Evolutionary conservation across 1,140 invertebrate species (phyloP), one percentile per base, ranked within the genome.

Genomic region (Bradynema listronoti): DNA sequence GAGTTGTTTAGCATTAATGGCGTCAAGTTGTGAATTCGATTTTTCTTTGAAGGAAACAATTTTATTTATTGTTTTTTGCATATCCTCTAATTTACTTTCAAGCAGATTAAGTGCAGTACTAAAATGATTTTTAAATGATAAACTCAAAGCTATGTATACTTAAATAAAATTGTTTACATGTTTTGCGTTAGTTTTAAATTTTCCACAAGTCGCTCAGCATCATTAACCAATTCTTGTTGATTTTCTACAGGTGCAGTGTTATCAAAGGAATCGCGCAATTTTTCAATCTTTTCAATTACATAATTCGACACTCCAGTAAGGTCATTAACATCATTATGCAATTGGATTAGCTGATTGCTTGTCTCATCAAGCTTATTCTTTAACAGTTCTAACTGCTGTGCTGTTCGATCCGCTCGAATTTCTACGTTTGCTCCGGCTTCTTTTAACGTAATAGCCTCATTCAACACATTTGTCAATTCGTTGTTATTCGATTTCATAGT

Each of bases 201-300:
- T 25, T 61, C 42, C 45, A 71, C 22, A 30, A 49, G 56, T 42
- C n/a, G 22, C 30, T 73, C 66, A 2, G 67, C 71, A 25, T 71
- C 56, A 9, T 19, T 52, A 36, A 69, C 51, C 41, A 73, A 52
- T 32, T 59, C 43, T 16, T 64, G 61, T 41, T 41, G 24, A 32
- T 61, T 58, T 30, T 59, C 45, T 24, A 67, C n/a, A 16, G 69
- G 70, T 7, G 36, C 42, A 29, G 33, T 24, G n/a, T 27, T 65
- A 49, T 66, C 43, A 54, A 70, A 64, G 4, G 42, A 42, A 14
- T 45, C 24, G 2, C 25, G 39, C 61, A 67, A 42, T 7, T 25
- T n/a, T 7, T 49, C 14, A 29, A 66, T 50, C 14, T 43, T 52
- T 24, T 50, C 54, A 25, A 65, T 24, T 45, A 55, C 16, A 43